Percentiles rank a stretch among this genome's conserved stretches.
Evolutionary conservation across 2,113 vertebrate genomes (phyloP).

Genomic region (Plotosus lineatus): DNA sequence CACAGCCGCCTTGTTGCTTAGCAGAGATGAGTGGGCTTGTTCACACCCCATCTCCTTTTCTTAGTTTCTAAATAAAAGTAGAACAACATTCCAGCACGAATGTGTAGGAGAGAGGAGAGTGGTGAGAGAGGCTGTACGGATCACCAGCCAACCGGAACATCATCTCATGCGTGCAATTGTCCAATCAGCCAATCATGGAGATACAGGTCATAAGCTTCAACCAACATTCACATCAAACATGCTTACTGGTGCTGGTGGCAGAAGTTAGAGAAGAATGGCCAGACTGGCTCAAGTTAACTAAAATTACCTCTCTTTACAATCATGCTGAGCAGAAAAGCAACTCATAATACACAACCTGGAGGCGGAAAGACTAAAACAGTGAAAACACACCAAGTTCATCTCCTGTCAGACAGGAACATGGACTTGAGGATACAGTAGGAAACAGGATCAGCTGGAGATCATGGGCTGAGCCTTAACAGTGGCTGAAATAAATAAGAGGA

Average conservation of each 20-base stretch:
- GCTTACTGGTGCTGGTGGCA: neutral
- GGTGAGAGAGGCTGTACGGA: neutral
- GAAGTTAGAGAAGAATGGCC: neutral
- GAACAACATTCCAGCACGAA: neutral
- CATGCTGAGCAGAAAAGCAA: neutral
- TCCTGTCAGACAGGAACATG: neutral
- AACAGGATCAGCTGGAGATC: neutral
- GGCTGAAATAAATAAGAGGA: no score
- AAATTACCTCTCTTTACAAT: neutral
- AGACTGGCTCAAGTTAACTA: neutral
- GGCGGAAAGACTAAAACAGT: neutral
- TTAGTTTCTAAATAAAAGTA: neutral
- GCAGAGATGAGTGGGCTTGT: neutral
- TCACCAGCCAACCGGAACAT: neutral
- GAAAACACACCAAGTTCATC: neutral
- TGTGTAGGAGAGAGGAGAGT: neutral
- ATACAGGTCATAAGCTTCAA: neutral
- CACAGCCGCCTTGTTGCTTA: neutral
- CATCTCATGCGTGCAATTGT: neutral
- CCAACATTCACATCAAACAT: neutral
- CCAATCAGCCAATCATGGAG: neutral
- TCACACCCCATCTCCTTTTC: neutral
- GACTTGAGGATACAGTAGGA: neutral
- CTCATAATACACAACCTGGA: neutral
- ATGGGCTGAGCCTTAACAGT: no score